Conservation (phyloP, 2,113 vertebrate species). For the Megaptera novaeangliae region DNA sequence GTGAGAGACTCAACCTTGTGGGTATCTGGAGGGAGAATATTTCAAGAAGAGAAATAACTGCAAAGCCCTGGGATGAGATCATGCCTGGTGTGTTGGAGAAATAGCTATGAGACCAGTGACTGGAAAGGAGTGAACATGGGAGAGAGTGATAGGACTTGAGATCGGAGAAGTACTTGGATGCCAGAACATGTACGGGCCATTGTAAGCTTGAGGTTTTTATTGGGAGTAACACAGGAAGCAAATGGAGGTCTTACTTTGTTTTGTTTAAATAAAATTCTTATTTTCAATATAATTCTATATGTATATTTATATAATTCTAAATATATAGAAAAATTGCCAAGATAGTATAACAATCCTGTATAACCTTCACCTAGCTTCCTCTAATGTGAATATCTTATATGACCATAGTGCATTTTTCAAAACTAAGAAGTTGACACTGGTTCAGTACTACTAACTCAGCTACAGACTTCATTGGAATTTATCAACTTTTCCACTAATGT, state of each 20-base stretch:
- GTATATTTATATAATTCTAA: background rate
- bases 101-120: background rate
- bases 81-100: background rate
- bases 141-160: background rate
- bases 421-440: background rate
- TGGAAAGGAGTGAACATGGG: background rate
- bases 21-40: background rate
- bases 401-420: background rate
- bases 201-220: background rate
- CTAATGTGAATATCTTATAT: background rate
- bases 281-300: background rate
- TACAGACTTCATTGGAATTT: background rate
- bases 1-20: background rate
- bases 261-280: background rate
- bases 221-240: background rate
- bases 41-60: background rate
- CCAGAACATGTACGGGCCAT: background rate
- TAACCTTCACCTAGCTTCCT: background rate
- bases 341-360: background rate
- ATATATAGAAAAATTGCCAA: background rate
- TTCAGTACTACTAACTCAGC: background rate
- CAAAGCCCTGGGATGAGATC: background rate
- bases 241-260: background rate
- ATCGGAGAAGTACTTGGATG: background rate
- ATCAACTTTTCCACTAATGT: background rate